phyloP scores from a whole-genome alignment of 2,797 vertebrate genomes.

The Tragelaphus eurycerus region DNA sequence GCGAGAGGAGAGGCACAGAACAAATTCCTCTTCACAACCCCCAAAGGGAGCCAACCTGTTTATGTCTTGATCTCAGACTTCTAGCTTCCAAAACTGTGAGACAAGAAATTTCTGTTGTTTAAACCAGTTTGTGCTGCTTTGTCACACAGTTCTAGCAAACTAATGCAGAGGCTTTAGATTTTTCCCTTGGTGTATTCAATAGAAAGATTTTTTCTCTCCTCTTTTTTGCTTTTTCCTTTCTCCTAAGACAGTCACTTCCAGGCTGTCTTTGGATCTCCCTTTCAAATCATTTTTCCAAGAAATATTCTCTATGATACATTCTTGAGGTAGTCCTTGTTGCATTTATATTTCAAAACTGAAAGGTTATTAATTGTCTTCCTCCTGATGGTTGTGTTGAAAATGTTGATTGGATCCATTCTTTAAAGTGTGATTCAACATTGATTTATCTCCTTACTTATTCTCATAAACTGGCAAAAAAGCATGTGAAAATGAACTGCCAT shows the following conservation, averaged over 20 bases:
- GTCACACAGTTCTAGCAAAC: background rate
- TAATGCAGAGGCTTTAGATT: background rate
- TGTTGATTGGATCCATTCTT: background rate
- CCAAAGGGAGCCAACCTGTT: background rate
- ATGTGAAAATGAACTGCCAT: background rate
- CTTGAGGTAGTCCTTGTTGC: background rate
- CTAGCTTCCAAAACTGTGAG: background rate
- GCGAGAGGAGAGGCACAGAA: background rate
- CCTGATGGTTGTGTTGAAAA: background rate
- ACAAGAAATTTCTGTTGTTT: background rate
- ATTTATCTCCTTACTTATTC: background rate
- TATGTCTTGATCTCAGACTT: background rate
- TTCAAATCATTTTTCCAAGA: background rate
- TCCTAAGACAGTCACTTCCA: background rate
- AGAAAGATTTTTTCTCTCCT: background rate
- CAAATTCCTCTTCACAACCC: background rate
- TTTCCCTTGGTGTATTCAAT: background rate
- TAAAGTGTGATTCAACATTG: background rate
- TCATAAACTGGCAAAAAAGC: background rate
- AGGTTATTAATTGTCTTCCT: background rate
- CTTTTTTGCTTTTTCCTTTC: background rate
- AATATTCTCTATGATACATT: background rate
- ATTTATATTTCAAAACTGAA: constrained; percentile 21
- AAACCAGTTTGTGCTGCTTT: background rate
- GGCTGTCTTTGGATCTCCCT: background rate